phyloP scores from a whole-genome alignment of 1,140 invertebrate species.

The Anoplolepis gracilipes region DNA sequence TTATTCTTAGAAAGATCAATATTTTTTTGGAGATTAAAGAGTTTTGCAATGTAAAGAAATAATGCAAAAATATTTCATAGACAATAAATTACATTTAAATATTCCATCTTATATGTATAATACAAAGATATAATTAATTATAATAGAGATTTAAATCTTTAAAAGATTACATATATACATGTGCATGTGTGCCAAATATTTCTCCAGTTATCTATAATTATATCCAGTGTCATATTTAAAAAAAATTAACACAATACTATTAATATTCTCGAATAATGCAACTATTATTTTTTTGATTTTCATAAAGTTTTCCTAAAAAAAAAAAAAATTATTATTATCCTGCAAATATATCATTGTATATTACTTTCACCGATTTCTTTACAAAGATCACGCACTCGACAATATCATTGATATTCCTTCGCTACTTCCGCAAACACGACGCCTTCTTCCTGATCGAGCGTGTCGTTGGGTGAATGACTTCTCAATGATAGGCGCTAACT shows the following conservation, averaged over 20 bases:
- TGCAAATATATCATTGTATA: not conserved
- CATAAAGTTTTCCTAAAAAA: not conserved
- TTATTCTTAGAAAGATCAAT: not conserved
- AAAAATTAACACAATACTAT: not conserved
- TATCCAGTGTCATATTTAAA: not conserved
- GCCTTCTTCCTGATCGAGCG: conserved; percentile 11
- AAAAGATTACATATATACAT: not conserved
- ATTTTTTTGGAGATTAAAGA: not conserved
- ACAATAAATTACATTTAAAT: not conserved
- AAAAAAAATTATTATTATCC: not conserved
- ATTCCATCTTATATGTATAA: not conserved
- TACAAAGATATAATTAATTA: not conserved
- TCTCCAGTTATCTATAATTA: not conserved
- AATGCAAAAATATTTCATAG: not conserved
- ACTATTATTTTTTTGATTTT: not conserved
- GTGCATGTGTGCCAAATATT: not conserved
- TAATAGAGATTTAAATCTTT: not conserved
- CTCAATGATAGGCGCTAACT: conserved; percentile 38
- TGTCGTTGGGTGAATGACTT: conserved; percentile 76
- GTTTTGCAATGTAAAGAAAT: not conserved
- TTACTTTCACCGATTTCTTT: not conserved
- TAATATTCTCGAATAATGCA: not conserved
- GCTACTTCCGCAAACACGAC: not conserved
- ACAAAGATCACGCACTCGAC: not conserved
- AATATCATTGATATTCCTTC: not conserved